Evolutionary conservation across 2,797 vertebrate genomes (phyloP).

Genomic region (Coluber constrictor): DNA sequence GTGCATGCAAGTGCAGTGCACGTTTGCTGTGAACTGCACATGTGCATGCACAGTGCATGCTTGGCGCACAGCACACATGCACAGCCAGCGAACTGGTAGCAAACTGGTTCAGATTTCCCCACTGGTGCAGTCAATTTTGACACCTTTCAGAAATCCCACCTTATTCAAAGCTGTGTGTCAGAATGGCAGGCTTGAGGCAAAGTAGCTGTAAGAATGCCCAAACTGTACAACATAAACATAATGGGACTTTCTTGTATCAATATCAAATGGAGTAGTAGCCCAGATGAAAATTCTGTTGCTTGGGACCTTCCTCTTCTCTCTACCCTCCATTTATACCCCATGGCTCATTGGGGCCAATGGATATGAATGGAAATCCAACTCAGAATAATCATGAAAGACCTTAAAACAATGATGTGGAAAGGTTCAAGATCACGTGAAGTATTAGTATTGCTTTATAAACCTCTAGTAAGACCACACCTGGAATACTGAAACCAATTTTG

Average conservation of each 20-base stretch:
- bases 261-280: not conserved
- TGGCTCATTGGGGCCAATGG: not conserved
- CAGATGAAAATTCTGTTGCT: not conserved
- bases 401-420: not conserved
- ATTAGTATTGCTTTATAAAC: no score
- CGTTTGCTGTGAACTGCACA: no score
- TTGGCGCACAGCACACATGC: no score
- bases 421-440: not conserved
- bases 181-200: not conserved
- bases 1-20: fast-evolving
- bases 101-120: no score
- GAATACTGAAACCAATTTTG: no score
- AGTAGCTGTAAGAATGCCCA: not conserved
- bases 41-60: no score
- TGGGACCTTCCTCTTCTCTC: not conserved
- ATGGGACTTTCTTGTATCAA: not conserved
- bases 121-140: not conserved
- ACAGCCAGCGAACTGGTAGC: no score
- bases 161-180: not conserved
- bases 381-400: not conserved
- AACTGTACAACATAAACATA: not conserved
- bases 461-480: no score
- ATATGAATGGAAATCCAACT: not conserved
- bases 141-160: not conserved
- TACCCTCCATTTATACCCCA: not conserved